Evolutionary conservation across 2,888 invertebrate species (phyloP).

Genomic region (Labia minor): DNA sequence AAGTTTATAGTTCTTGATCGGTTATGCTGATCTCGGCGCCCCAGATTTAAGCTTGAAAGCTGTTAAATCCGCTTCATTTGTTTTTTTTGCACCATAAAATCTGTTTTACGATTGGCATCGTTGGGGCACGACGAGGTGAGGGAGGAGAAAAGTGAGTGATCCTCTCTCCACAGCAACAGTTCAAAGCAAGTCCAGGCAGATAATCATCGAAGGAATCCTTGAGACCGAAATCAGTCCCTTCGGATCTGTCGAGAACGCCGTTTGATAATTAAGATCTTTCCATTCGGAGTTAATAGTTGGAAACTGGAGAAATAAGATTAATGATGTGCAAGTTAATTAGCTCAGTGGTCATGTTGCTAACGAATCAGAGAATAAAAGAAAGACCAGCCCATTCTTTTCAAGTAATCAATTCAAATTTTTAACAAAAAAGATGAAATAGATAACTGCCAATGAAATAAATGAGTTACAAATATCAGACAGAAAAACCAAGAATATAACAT

Average conservation of each 20-base stretch:
- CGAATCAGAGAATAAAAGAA: no score
- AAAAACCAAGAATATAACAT: no score
- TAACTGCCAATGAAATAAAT: no score
- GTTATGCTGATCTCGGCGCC: background rate
- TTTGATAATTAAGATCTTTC: background rate
- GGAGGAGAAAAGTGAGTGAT: background rate
- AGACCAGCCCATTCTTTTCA: background rate
- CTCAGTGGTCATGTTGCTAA: background rate
- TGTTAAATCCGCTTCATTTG: background rate
- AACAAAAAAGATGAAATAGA: no score
- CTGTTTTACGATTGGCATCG: background rate
- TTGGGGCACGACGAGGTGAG: background rate
- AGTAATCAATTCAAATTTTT: background rate
- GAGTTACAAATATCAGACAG: no score
- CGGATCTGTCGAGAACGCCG: background rate
- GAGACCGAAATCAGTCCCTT: background rate
- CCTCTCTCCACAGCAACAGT: background rate
- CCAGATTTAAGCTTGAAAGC: background rate
- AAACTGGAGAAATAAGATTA: constrained; percentile 13
- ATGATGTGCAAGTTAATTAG: background rate
- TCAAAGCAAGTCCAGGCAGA: background rate
- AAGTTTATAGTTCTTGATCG: no score
- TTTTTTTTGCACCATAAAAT: background rate
- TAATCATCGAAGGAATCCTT: background rate
- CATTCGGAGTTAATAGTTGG: background rate